Percentiles rank a stretch among this genome's conserved stretches.
Conservation (phyloP, 2,113 vertebrate genomes). For the Tauraco erythrolophus region DNA sequence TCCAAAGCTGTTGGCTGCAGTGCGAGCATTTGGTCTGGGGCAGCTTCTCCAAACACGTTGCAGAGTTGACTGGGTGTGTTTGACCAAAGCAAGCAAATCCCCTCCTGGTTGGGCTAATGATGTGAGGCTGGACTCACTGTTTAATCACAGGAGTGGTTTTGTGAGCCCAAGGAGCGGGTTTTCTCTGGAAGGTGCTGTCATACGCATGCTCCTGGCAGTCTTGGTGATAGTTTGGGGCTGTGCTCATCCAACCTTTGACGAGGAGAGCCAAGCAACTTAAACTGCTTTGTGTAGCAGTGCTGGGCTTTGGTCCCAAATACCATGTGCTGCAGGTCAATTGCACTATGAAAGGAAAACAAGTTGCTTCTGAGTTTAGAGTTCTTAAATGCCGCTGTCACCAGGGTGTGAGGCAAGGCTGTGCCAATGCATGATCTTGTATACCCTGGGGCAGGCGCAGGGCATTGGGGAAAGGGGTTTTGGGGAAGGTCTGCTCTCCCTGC, state of each 20-base stretch:
- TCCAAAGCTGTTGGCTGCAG: neutral
- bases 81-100: neutral
- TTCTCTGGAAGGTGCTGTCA: neutral
- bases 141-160: neutral
- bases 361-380: neutral
- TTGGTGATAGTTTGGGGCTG: neutral
- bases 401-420: too few relatives aligned
- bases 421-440: neutral
- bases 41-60: neutral
- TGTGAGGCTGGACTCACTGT: rapidly evolving
- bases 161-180: neutral
- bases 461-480: neutral
- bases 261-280: neutral
- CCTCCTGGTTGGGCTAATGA: neutral
- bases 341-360: neutral
- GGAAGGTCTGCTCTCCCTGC: neutral
- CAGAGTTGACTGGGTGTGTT: neutral
- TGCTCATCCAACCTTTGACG: neutral
- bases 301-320: neutral
- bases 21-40: neutral
- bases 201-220: neutral
- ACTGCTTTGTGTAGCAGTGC: neutral
- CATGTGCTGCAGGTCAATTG: neutral
- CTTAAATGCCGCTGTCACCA: rapidly evolving
- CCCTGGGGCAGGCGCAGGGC: rapidly evolving